Evolutionary conservation across 2,113 vertebrate species (phyloP).

Genomic region (Halcyon malimbica): DNA sequence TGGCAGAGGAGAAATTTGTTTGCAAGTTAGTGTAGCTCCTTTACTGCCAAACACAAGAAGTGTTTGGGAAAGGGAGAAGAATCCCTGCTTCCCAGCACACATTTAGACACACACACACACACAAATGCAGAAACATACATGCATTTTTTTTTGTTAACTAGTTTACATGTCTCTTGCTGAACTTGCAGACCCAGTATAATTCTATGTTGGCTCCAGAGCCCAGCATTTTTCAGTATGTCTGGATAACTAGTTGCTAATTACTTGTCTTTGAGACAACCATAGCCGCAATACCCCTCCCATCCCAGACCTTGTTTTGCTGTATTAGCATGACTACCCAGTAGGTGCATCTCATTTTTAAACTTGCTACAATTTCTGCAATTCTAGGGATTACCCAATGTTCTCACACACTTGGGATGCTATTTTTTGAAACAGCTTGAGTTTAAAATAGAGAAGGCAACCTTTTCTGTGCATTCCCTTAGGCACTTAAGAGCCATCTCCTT

Average conservation of each 20-base stretch:
- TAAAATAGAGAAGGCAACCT: neutral
- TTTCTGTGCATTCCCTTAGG: neutral
- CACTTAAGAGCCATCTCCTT: neutral
- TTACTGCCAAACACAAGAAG: neutral
- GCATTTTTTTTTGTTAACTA: neutral
- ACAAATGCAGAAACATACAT: neutral
- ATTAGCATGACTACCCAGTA: neutral
- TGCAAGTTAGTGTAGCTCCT: neutral
- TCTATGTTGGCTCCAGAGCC: neutral
- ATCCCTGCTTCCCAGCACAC: neutral
- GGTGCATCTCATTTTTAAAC: neutral
- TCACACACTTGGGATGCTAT: neutral
- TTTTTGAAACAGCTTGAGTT: neutral
- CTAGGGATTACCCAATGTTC: neutral
- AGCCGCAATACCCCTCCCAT: neutral
- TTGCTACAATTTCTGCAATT: neutral
- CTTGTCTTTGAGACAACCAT: neutral
- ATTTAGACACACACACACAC: no score
- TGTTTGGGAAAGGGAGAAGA: neutral
- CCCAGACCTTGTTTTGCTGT: neutral
- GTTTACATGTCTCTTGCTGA: neutral
- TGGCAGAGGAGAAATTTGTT: neutral
- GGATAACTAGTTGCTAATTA: neutral
- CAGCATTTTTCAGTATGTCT: neutral
- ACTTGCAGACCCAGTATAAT: neutral